A percentile compares a stretch with the other conserved stretches of the same genome.
phyloP scores from a whole-genome alignment of 2,888 invertebrate genomes.

The Siphonodentalium dalli region DNA sequence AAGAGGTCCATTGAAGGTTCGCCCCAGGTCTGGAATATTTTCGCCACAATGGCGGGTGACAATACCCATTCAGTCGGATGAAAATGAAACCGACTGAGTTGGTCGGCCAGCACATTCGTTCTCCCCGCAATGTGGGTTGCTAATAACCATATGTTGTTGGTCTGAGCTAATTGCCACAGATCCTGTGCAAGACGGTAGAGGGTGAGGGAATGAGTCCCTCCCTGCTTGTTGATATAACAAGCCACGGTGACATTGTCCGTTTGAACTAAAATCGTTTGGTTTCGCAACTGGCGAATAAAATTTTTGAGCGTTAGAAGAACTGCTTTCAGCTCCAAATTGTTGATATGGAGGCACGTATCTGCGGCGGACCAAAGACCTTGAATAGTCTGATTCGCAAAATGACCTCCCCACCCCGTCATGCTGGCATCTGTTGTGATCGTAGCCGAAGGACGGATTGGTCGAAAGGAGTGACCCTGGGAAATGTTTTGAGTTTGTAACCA shows the following conservation, averaged over 20 bases:
- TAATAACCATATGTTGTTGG: slow-evolving; percentile 10
- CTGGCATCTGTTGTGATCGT: slow-evolving; percentile 23
- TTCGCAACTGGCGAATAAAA: slow-evolving; percentile 11
- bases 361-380: slow-evolving; percentile 16
- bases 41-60: background rate
- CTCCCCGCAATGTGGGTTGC: slow-evolving; percentile 21
- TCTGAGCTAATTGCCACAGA: slow-evolving; percentile 18
- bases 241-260: slow-evolving; percentile 26
- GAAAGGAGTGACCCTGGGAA: too few species aligned
- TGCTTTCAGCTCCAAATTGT: slow-evolving; percentile 28
- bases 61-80: slow-evolving; percentile 21
- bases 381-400: slow-evolving; percentile 13
- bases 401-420: slow-evolving; percentile 17
- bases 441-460: too few species aligned
- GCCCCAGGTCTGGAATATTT: slow-evolving; percentile 9
- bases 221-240: slow-evolving; percentile 26
- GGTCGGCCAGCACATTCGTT: slow-evolving; percentile 16
- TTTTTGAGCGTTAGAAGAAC: slow-evolving; percentile 11
- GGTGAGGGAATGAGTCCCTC: slow-evolving; percentile 18
- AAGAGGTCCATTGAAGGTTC: slow-evolving; percentile 20
- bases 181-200: slow-evolving; percentile 23
- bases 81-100: slow-evolving; percentile 9
- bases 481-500: too few species aligned
- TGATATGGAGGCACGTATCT: slow-evolving; percentile 20
- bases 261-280: slow-evolving; percentile 18